Percentiles rank a stretch among this genome's conserved stretches.
Evolutionary conservation across 2,797 vertebrate genomes (phyloP).

Genomic region (Acipenser ruthenus): DNA sequence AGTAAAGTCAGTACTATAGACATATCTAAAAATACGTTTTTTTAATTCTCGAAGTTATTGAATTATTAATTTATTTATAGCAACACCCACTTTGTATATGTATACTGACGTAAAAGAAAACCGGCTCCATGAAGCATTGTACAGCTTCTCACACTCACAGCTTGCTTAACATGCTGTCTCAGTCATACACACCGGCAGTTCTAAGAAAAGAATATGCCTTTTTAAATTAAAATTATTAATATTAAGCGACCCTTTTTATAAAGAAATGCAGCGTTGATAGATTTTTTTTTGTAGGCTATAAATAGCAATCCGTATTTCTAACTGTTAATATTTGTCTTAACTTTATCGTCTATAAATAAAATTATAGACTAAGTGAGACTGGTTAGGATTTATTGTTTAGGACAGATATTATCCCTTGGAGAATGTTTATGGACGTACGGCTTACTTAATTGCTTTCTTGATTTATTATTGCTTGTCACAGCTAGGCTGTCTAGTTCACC

Average conservation of each 20-base stretch:
- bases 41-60: not conserved
- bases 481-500: constrained; percentile 9
- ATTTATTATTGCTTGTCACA: constrained; percentile 49
- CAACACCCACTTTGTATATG: not conserved
- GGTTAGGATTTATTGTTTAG: constrained; percentile 46
- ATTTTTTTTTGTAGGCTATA: not conserved
- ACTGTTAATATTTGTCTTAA: constrained; percentile 1
- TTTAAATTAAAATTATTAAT: no score
- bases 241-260: no score
- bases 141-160: not conserved
- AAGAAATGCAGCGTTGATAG: not conserved
- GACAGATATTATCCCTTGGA: constrained; percentile 53
- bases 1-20: no score
- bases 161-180: not conserved
- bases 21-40: not conserved
- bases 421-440: constrained; percentile 52
- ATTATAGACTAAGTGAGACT: not conserved
- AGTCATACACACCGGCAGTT: no score
- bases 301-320: not conserved
- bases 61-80: not conserved
- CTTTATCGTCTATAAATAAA: not conserved
- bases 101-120: not conserved
- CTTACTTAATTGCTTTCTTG: constrained; percentile 59
- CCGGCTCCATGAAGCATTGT: not conserved
- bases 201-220: no score